These are phyloP conservation scores for Gulo gulo DNA, from an alignment of 2,113 vertebrate genomes.

Conservation along the genomic window DNA sequence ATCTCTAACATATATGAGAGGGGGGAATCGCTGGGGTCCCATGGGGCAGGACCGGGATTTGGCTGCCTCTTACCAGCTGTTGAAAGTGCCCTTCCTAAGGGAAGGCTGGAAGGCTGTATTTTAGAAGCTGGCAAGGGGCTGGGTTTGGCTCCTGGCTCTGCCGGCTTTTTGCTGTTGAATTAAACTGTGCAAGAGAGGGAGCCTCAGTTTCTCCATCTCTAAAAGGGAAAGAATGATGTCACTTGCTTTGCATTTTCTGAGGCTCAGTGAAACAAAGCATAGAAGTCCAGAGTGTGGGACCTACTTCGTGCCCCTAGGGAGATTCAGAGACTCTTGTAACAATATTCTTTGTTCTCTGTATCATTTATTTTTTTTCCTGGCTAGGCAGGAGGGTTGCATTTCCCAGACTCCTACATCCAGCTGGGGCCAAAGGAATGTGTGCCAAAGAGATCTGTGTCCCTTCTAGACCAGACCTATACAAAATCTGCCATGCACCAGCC, in stretches of 20 bases:
- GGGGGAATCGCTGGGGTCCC: neutral
- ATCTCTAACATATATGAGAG: neutral
- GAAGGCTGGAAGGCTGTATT: neutral
- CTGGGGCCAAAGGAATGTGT: neutral
- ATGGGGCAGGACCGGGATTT: neutral
- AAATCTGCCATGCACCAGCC: accelerated
- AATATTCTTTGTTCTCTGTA: neutral
- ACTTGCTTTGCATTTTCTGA: neutral
- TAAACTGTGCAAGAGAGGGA: neutral
- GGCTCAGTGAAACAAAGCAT: neutral
- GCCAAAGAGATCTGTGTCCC: neutral
- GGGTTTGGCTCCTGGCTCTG: neutral
- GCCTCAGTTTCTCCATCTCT: neutral
- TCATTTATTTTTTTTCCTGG: neutral
- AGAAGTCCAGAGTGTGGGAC: neutral
- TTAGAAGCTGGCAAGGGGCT: neutral
- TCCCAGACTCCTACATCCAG: neutral
- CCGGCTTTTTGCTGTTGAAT: neutral
- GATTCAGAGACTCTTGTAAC: neutral
- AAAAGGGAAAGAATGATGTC: neutral
- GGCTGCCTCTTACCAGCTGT: neutral
- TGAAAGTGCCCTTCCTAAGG: neutral
- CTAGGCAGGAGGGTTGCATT: neutral
- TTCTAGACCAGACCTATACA: neutral
- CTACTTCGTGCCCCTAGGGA: neutral